Evolutionary conservation across 2,797 vertebrate species (phyloP), one percentile per base, ranked within the genome.

Genomic region (Anguilla pacifica): DNA sequence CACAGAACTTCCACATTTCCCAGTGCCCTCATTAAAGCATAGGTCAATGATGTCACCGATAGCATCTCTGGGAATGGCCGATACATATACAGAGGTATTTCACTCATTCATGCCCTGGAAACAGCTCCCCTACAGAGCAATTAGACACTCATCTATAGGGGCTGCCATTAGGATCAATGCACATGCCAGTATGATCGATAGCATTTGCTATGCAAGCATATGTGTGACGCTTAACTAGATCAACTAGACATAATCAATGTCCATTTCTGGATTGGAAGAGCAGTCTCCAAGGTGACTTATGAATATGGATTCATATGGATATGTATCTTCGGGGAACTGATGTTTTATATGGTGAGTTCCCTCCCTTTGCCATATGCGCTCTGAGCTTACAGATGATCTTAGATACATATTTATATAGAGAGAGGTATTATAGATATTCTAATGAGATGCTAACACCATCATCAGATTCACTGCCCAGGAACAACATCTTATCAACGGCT

Each of bases 11-110:
- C 85, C 82, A 87, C 84, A 88, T 87, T 77, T 88, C 13, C 87
- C 86, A 70, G 19, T 25, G 49, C 87, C 51, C 86, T 87, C 74
- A 90, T 89, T 87, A 79, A 84, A 88, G 74, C 84, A 51, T 86
- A 85, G 70, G 86, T 35, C 72, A 51, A 77, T 79, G 84, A 88
- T 88, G 85, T 55, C 55, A 91, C 88, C 86, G 15, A 84, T 55
- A 84, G 79, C 86, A 57, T 55, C 86, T 82, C 19, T 84, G 85
- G 86, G 85, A 81, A n/a, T 81, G 59, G 51, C 72, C 83, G 86
- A 67, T 85, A 81, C 82, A 19, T 81, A 82, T 22, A 51, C 17
- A 49, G 79, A 31, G 67, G 77, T n/a, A 31, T 87, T 87, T 86
- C 74, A 84, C 25, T 87, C 64, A 64, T 81, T 70, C 83, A 85